These are phyloP conservation scores for Anthonomus grandis DNA, from an alignment of 1,140 invertebrate species.

Conservation along the genomic window DNA sequence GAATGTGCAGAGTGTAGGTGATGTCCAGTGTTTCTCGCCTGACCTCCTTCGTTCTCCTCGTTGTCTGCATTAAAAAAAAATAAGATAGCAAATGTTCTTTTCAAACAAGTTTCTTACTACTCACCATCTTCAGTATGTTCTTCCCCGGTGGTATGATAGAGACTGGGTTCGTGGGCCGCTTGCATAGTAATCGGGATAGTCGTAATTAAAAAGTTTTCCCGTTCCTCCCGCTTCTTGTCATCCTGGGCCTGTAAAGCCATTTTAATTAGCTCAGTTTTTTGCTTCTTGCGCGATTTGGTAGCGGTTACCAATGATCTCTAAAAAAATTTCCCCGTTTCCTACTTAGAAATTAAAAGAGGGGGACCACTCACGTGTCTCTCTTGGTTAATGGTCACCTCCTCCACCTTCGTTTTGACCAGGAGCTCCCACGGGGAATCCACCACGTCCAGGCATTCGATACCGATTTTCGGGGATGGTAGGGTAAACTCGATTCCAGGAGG, in stretches of 20 bases:
- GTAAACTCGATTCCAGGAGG: constrained; percentile 99
- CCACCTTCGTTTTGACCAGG: constrained; percentile 95
- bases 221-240: constrained; percentile 88
- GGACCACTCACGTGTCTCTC: constrained; percentile 83
- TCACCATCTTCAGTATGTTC: constrained; percentile 71
- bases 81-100: not conserved
- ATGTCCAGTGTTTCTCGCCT: constrained; percentile 65
- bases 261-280: constrained; percentile 97
- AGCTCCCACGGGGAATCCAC: constrained; percentile 99
- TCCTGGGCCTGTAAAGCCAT: constrained; percentile 92
- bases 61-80: constrained; percentile 52
- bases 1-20: constrained; percentile 88
- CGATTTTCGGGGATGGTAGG: constrained; percentile 96
- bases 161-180: constrained; percentile 92
- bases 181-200: constrained; percentile 94
- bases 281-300: constrained; percentile 96
- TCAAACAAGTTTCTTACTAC: not conserved
- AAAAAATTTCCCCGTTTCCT: constrained; percentile 33
- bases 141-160: constrained; percentile 83
- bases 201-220: constrained; percentile 95
- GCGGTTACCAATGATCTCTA: constrained; percentile 96
- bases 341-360: not conserved
- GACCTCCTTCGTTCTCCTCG: constrained; percentile 64
- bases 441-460: constrained; percentile 88
- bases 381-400: constrained; percentile 98